Base-by-base conservation (phyloP, 30 jellyfish, hydroid and myxozoan species). In the Cassiopea andromeda region DNA sequence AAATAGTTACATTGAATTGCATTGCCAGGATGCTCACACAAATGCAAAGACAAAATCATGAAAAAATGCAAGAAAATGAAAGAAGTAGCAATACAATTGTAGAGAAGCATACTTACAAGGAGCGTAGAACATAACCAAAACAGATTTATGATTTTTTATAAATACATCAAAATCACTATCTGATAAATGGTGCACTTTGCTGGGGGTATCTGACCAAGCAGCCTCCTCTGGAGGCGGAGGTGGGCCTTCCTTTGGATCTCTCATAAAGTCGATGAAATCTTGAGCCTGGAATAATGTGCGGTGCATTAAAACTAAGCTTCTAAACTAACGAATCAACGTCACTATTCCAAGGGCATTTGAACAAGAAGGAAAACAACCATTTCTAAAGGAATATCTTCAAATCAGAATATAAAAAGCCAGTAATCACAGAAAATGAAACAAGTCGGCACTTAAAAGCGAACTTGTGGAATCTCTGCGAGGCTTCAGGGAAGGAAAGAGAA, bases 41-140 rank as follows among this genome's bases (percentile, higher is more conserved):
- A 54, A 80, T 16, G 58, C 64, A 10, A 3, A 54, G 10, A 54
- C 7, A 7, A 61, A 12, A 50, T 7, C 12, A 46, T 60, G 69
- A 60, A 64, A 38, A 61, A 46, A 27, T 27, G 38, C 47, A 82
- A 46, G 68, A 7, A 48, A 45, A 0, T 38, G 38, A 18, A 1
- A 27, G 67, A 44, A 46, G 1, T 27, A 27, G 38, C 38, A 27
- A 27, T 27, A 27, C 38, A 27, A 27, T 27, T 27, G 1, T 47
- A 61, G 14, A 2, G 19, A 7, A 0, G 44, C 2, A 7, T 17
- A 89, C 98, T 94, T 68, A 94, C 98, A 94, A 18, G 98, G 98
- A 7, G 98, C 98, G 87, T 94, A 94, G 57, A 94, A 94, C 98
- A 94, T 94, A 50, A 94, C 98, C 67, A 94, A 83, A 58, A 90